Percentiles rank a stretch among this genome's conserved stretches.
These are phyloP conservation scores for Hexactinellida sp. DNA, from an alignment of 37 sponge, comb jelly and placozoan species.

Conservation along the genomic window DNA sequence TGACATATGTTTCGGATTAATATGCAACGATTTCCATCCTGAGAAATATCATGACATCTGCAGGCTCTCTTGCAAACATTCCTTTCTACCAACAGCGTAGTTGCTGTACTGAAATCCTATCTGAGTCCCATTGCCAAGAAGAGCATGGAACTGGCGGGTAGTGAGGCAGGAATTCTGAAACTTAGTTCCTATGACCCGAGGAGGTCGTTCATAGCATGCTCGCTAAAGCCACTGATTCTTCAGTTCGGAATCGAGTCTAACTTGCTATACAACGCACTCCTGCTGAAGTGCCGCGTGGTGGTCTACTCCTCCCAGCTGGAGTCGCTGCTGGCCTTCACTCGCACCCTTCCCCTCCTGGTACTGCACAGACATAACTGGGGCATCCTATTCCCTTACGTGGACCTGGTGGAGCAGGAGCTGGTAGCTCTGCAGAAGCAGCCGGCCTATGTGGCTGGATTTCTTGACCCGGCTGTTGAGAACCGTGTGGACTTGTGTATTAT, in stretches of 20 bases:
- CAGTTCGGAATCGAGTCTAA: constrained; percentile 80
- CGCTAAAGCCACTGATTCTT: constrained; percentile 62
- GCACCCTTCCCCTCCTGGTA: constrained; percentile 73
- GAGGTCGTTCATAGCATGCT: constrained; percentile 52
- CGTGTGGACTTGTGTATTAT: constrained; percentile 56
- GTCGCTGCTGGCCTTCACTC: constrained; percentile 40
- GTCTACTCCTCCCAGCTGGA: constrained; percentile 58
- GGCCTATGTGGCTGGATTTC: constrained; percentile 70
- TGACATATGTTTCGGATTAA: neutral
- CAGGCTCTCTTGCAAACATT: constrained; percentile 40
- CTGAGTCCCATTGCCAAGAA: constrained; percentile 65
- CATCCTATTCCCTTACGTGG: constrained; percentile 66
- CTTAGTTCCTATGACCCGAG: constrained; percentile 53
- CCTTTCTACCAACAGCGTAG: constrained; percentile 38
- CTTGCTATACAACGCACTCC: constrained; percentile 68
- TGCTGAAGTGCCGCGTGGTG: constrained; percentile 70
- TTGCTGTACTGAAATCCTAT: constrained; percentile 41
- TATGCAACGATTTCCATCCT: constrained; percentile 76
- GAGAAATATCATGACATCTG: constrained; percentile 67
- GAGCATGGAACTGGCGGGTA: constrained; percentile 23
- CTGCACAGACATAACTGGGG: constrained; percentile 86
- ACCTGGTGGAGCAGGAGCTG: constrained; percentile 51
- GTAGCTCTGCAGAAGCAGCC: constrained; percentile 24
- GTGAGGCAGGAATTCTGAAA: constrained; percentile 20
- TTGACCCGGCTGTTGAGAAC: constrained; percentile 61